Base-by-base conservation (phyloP, 2,888 invertebrate genomes). In the Dasypolia templi region DNA sequence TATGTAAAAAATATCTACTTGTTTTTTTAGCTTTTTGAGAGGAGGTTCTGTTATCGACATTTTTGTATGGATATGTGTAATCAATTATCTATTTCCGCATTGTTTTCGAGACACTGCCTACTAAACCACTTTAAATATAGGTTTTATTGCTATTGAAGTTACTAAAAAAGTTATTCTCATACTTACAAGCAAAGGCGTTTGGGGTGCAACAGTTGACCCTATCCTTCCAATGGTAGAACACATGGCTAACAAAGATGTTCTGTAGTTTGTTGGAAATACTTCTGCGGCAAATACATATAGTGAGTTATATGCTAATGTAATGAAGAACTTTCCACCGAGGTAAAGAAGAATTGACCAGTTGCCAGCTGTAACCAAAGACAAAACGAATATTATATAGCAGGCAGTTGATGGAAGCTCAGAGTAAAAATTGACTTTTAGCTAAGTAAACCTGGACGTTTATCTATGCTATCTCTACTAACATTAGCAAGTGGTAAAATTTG, bases 271-370 rank as follows among this genome's bases (percentile, higher is more conserved):
- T 0, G 97, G 97, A 88, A 97, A 97, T 74, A 97, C 96, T 92
- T 97, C 97, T 19, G 97, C 97, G 0, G 97, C 97, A 86, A 97
- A 97, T 44, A 97, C 97, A 88, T 97, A 97, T n/a, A 97, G 90
- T 0, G 97, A 96, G 55, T 97, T 97, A 90, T 97, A 97, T 0
- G 97, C 97, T 58, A 97, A 95, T 0, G 97, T 97, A 65, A 97
- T 97, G 88, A 97, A 97, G 92, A 97, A 97, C 92, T 97, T 97
- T 1, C 97, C 97, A 1, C 97, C 95, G 19, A 97, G 93, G 88
- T 97, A 97, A 56, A 97, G 92, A 0, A 96, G 88, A 73, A 97
- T 91, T 0, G 97, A 96, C 89, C 92, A 96, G 90, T 89, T 95
- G 91, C 97, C 94, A 72, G 94, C 96, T 94, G 92, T 53, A 92